Conservation (phyloP, 2,113 vertebrate genomes). For the Numida meleagris region DNA sequence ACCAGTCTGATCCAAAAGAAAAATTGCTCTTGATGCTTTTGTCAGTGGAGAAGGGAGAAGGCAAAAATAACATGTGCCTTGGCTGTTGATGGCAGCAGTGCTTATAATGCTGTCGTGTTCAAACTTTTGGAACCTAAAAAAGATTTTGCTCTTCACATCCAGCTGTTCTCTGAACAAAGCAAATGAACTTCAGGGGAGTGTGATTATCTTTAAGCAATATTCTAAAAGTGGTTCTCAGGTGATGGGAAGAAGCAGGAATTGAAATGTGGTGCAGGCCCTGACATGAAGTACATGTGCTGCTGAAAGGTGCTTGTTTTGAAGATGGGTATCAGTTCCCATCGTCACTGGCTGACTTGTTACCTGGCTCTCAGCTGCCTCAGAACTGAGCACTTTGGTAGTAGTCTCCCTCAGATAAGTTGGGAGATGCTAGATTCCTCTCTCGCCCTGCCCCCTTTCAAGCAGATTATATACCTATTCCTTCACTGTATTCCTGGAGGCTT, state of each 20-base stretch:
- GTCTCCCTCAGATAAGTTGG: background rate
- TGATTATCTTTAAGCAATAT: too few species aligned
- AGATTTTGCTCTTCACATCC: too few species aligned
- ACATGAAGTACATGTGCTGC: too few species aligned
- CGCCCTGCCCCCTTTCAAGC: background rate
- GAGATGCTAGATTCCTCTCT: background rate
- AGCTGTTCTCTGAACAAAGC: too few species aligned
- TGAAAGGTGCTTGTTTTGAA: too few species aligned
- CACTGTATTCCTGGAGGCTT: background rate
- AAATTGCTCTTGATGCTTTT: background rate
- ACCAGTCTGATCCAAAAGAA: background rate
- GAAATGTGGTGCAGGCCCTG: too few species aligned
- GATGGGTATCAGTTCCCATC: background rate
- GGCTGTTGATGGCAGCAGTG: background rate
- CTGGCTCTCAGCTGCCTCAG: background rate
- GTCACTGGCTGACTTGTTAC: background rate
- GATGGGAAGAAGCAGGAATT: too few species aligned
- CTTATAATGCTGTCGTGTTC: background rate
- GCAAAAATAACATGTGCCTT: background rate
- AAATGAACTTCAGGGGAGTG: too few species aligned
- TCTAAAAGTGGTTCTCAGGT: too few species aligned
- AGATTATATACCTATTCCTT: background rate
- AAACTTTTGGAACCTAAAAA: too few species aligned
- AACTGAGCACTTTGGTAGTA: background rate
- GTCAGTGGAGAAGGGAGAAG: background rate